These are phyloP conservation scores for Heliconius ismenius DNA, from an alignment of 2,888 invertebrate genomes.

Conservation along the genomic window DNA sequence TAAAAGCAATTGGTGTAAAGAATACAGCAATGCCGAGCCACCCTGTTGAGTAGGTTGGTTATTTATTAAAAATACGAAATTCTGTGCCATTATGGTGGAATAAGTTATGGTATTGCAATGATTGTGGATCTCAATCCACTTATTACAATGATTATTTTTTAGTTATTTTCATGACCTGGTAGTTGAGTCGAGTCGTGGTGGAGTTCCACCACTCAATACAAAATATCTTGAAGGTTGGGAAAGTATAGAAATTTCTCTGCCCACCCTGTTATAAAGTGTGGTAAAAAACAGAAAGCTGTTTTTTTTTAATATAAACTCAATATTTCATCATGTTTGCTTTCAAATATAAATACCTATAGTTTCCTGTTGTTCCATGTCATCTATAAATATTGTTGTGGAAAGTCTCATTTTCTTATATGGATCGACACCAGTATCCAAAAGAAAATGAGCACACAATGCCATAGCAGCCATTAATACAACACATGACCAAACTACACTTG, in stretches of 20 bases:
- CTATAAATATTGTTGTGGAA: constrained; percentile 72
- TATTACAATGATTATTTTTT: too few species aligned
- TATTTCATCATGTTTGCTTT: background rate
- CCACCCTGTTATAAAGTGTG: too few species aligned
- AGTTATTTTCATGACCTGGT: too few species aligned
- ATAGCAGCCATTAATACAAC: constrained; percentile 87
- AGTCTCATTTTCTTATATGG: constrained; percentile 77
- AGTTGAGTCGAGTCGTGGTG: too few species aligned
- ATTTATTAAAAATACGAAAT: background rate
- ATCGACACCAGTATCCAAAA: constrained; percentile 85
- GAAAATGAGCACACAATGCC: constrained; percentile 91
- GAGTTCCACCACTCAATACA: too few species aligned
- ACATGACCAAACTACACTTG: constrained; percentile 89
- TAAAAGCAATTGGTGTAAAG: constrained; percentile 91
- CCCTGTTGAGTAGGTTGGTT: constrained; percentile 69
- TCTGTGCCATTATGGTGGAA: background rate
- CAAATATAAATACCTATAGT: constrained; percentile 82
- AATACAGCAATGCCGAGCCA: constrained; percentile 91
- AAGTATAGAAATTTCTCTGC: too few species aligned
- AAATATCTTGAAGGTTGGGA: too few species aligned
- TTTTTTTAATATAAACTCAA: too few species aligned
- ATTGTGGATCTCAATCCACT: too few species aligned
- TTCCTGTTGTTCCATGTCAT: constrained; percentile 86
- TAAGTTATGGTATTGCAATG: too few species aligned
- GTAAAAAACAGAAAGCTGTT: background rate